Conservation (phyloP, 2,113 vertebrate species). For the Cheirogaleus medius region DNA sequence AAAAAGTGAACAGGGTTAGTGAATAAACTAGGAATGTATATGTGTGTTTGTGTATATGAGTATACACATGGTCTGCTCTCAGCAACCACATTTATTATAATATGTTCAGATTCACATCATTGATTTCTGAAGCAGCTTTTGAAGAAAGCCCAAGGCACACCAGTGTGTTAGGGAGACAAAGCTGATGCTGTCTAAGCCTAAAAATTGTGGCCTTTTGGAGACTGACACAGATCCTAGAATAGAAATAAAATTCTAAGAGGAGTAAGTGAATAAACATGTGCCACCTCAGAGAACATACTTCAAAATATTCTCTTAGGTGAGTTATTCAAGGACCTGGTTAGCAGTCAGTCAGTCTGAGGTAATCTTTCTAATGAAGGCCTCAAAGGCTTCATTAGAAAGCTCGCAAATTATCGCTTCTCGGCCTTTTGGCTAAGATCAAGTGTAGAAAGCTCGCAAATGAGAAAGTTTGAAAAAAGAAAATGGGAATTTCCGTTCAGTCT, state of each 20-base stretch:
- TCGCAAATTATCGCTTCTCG: too few species aligned
- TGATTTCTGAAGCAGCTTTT: conserved; percentile 22
- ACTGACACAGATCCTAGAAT: not conserved
- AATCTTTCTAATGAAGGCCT: conserved; percentile 16
- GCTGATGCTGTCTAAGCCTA: not conserved
- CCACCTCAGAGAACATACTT: not conserved
- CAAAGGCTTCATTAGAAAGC: not conserved
- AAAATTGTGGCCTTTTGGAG: not conserved
- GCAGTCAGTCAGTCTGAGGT: not conserved
- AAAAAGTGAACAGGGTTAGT: not conserved
- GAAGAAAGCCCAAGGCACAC: conserved; percentile 9
- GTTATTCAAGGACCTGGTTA: not conserved
- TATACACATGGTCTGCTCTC: not conserved
- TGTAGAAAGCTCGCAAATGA: not conserved
- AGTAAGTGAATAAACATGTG: not conserved
- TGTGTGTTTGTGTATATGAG: not conserved
- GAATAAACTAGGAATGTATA: not conserved
- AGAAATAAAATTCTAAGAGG: not conserved
- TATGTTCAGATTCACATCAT: not conserved
- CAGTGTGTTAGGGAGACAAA: not conserved
- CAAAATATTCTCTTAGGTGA: not conserved
- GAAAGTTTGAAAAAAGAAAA: not conserved
- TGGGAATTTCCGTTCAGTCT: not conserved
- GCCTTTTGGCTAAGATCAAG: too few species aligned
- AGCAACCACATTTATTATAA: not conserved